phyloP scores from a whole-genome alignment of 1,140 invertebrate species.

The Carcinoscorpius rotundicauda region DNA sequence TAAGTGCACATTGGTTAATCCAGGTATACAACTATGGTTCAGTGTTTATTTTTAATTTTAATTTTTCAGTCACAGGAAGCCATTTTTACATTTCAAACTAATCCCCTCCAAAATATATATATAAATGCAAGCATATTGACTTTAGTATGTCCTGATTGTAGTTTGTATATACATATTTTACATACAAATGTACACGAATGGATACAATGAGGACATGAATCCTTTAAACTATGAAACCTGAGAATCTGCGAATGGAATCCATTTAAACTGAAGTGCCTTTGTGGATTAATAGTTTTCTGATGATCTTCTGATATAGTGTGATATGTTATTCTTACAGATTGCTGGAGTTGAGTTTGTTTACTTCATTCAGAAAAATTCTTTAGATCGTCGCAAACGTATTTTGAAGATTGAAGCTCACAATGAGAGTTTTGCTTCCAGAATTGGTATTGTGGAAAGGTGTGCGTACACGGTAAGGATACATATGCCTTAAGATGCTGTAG shows the following conservation, averaged over 20 bases:
- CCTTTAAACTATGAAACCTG: no score
- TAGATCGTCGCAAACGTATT: conserved; percentile 62
- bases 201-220: no score
- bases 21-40: no score
- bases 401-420: conserved; percentile 88
- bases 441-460: conserved; percentile 83
- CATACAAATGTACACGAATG: no score
- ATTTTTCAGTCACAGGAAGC: no score
- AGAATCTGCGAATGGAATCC: background rate
- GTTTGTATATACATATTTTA: no score
- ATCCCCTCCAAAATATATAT: background rate
- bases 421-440: conserved; percentile 76
- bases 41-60: no score
- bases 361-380: conserved; percentile 84
- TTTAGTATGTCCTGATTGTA: no score
- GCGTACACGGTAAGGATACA: conserved; percentile 61
- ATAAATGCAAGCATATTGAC: no score
- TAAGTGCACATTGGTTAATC: no score
- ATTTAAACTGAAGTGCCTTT: background rate
- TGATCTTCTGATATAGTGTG: conserved; percentile 12
- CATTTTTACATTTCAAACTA: background rate
- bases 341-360: conserved; percentile 85
- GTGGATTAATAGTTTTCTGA: conserved; percentile 7
- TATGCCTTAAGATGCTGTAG: no score
- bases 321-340: conserved; percentile 49